A percentile compares a stretch with the other conserved stretches of the same genome.
Conservation (phyloP, 2,888 invertebrate species). For the Xestia rhomboidea region DNA sequence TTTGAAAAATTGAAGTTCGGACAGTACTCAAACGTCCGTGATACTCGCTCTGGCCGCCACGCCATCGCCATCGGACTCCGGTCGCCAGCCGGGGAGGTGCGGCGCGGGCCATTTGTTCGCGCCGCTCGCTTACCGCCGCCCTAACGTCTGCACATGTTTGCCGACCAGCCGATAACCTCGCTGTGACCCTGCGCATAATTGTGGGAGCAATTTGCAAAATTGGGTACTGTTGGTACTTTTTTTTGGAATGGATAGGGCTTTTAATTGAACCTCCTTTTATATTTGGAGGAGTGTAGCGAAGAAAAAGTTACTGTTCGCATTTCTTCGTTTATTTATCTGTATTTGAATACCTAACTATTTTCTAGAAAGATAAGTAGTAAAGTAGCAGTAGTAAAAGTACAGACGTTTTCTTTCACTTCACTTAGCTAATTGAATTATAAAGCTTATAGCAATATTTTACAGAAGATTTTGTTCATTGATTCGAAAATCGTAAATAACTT, state of each 20-base stretch:
- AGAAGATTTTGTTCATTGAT: slow-evolving; percentile 27
- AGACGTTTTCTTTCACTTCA: slow-evolving; percentile 1
- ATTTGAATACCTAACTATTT: neutral
- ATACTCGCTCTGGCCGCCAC: slow-evolving; percentile 45
- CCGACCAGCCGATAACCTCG: slow-evolving; percentile 63
- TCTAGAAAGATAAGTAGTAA: neutral
- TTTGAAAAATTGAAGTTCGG: neutral
- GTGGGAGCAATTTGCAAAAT: slow-evolving; percentile 53
- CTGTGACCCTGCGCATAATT: slow-evolving; percentile 60
- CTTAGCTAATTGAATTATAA: neutral
- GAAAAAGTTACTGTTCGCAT: neutral
- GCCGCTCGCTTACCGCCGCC: slow-evolving; percentile 54
- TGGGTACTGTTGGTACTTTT: slow-evolving; percentile 6
- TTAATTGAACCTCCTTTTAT: slow-evolving; percentile 33
- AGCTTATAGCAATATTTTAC: neutral
- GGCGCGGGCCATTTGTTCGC: slow-evolving; percentile 56
- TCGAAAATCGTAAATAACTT: slow-evolving; percentile 16
- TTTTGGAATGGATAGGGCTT: slow-evolving; percentile 21
- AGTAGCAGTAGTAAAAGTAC: neutral
- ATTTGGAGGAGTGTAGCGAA: neutral
- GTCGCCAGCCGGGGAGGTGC: slow-evolving; percentile 19
- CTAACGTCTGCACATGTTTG: slow-evolving; percentile 66
- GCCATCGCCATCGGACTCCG: neutral
- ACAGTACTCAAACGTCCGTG: slow-evolving; percentile 32
- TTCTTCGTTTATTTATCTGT: neutral